Base-by-base conservation (phyloP, 1,140 invertebrate species). In the Ceratosolen solmsi region DNA sequence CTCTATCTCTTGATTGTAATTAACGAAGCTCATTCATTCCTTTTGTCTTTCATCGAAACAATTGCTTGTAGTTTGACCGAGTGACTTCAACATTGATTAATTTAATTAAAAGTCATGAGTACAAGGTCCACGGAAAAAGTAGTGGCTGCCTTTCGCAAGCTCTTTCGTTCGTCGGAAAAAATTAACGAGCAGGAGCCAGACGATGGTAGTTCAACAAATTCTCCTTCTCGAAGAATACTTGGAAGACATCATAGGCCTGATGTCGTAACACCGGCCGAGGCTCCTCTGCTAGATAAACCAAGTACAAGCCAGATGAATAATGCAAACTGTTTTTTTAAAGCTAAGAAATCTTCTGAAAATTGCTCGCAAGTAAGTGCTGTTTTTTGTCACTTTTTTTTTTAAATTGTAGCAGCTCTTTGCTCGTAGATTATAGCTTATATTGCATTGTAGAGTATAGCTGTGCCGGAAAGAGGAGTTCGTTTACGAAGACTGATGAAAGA, bases 401-500 rank as follows among this genome's bases (percentile, higher is more conserved):
- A 72, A 25, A 1, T 72, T 49, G 11, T 49, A 0, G 15, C 13
- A 49, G 17, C 30, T 73, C 1, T 54, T 30, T 46, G 41, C 13
- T 7, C n/a, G 7, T 74, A 22, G n/a, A 36, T 13, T 3, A n/a
- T n/a, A n/a, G n/a, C n/a, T n/a, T n/a, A n/a, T n/a, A n/a, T n/a
- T 25, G 15, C 54, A 41, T 74, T 84, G 1, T 70, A 87, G 86
- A 83, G 73, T 20, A 49, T 72, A 11, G 38, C 73, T 15, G 83
- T 89, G 13, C 87, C 86, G 49, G 92, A 93, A 84, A 93, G 93
- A 85, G 93, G 93, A n/a, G 94, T 96, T 15, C 93, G 96, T 46
- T 93, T 95, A 9, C 93, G 95, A 65, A 93, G 98, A 41, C 93
- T 99, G 36, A 99, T 99, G 97, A 98, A 98, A 89, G 98, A 99